A percentile compares a stretch with the other conserved stretches of the same genome.
These are phyloP conservation scores for Amphiura filiformis DNA, from an alignment of 35 echinoderm and acorn worm genomes.

Conservation along the genomic window DNA sequence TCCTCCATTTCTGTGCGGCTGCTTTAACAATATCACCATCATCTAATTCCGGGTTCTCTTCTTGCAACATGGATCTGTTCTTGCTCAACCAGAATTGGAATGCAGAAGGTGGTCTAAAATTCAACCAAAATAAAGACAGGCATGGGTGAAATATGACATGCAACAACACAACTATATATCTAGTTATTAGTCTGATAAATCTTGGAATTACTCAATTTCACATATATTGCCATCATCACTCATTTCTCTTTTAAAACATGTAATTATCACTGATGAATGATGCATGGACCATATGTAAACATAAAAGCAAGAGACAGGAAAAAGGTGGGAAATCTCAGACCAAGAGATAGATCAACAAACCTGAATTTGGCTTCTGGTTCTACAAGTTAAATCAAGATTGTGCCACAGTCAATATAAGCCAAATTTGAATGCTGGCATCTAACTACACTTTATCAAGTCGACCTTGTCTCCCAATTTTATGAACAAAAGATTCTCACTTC, in stretches of 20 bases:
- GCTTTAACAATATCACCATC: constrained; percentile 66
- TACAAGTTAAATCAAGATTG: too few species aligned
- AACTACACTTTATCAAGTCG: too few species aligned
- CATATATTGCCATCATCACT: background rate
- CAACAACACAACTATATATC: background rate
- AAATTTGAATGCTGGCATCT: too few species aligned
- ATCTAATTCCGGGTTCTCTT: constrained; percentile 57
- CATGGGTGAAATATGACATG: background rate
- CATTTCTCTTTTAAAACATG: background rate
- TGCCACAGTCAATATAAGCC: too few species aligned
- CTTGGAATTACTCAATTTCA: background rate
- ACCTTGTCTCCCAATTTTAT: too few species aligned
- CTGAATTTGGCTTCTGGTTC: too few species aligned
- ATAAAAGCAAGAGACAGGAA: too few species aligned
- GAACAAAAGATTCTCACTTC: too few species aligned
- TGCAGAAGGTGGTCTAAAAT: constrained; percentile 55
- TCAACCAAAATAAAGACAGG: too few species aligned
- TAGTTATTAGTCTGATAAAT: background rate
- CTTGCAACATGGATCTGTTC: constrained; percentile 45
- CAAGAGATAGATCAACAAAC: too few species aligned
- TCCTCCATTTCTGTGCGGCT: constrained; percentile 81
- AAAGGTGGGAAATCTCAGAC: too few species aligned
- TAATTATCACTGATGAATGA: background rate
- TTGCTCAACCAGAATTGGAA: constrained; percentile 80
- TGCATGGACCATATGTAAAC: background rate